Evolutionary conservation across 2,113 vertebrate genomes (phyloP).

Genomic region (Gadus macrocephalus): DNA sequence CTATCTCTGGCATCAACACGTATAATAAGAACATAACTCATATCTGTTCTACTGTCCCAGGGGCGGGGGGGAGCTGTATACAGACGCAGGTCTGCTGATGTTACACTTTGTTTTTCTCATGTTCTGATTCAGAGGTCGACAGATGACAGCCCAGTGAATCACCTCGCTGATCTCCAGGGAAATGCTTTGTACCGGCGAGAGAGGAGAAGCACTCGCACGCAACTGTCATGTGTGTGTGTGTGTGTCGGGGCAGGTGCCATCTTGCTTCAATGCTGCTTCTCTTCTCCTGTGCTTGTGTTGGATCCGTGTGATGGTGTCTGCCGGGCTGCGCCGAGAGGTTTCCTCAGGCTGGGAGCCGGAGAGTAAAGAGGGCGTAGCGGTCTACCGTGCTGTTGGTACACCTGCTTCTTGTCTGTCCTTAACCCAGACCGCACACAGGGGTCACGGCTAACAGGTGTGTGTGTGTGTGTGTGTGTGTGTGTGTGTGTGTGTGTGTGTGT

Average conservation of each 20-base stretch:
- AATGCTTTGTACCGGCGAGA: conserved; percentile 25
- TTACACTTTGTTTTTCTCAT: too few relatives aligned
- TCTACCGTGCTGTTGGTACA: conserved; percentile 40
- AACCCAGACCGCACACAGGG: conserved; percentile 13
- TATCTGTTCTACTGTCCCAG: too few relatives aligned
- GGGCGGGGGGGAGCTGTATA: too few relatives aligned
- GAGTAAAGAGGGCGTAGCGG: neutral
- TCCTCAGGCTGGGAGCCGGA: conserved; percentile 12
- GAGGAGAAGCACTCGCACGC: conserved; percentile 11
- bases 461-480: conserved; percentile 6
- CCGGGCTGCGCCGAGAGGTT: conserved; percentile 23
- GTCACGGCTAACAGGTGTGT: conserved; percentile 42
- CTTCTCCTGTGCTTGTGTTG: conserved; percentile 8
- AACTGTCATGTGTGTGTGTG: neutral
- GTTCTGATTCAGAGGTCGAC: neutral
- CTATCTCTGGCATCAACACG: too few relatives aligned
- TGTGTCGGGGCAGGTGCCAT: conserved; percentile 10
- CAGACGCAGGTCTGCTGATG: too few relatives aligned
- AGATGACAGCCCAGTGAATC: conserved; percentile 19
- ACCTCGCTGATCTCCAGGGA: conserved; percentile 25
- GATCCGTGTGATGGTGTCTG: neutral
- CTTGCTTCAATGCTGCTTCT: conserved; percentile 17
- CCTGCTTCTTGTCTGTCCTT: conserved; percentile 48
- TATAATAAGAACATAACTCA: too few relatives aligned
- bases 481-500: conserved; percentile 16